Evolutionary conservation across 2,113 vertebrate species (phyloP), one percentile per base, ranked within the genome.

Genomic region (Syngnathus scovelli): DNA sequence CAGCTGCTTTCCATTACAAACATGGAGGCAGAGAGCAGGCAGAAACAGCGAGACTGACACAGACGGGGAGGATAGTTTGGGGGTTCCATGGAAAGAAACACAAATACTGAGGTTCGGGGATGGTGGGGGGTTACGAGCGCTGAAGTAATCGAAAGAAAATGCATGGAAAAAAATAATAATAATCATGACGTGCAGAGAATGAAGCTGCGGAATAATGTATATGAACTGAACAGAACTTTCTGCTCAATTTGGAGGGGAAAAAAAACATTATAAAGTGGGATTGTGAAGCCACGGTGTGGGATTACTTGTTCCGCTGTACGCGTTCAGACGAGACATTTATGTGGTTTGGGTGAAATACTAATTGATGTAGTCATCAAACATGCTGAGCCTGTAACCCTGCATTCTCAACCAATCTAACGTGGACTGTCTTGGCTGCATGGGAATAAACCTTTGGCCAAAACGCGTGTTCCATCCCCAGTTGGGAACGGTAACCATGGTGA

Each of bases 1-100:
- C 86, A 90, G 86, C 91, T 92, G 90, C 83, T 89, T 89, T 83
- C 86, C 90, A 89, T 91, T 91, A 91, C 83, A 88, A 62, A 85
- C 67, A 82, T 70, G 70, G 79, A 77, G 75, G 77, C 78, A 69
- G 72, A 44, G 60, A 75, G 79, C 79, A 49, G 61, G 72, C 77
- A 76, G 51, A 67, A 59, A 61, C 67, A 72, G 5, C 61, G 71
- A 79, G 61, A 73, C 60, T 3, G 68, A 43, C 72, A 61, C 61
- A 72, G 76, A 75, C 12, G 12, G 59, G 46, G 66, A 70, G 0
- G 56, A 66, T 27, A 46, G 66, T 71, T 72, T 69, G 64, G 75
- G 74, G 67, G 62, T 72, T 74, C 5, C 13, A 59, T 58, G 69
- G 73, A 66, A 79, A 75, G 69, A 80, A 75, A 76, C 52, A 72